phyloP scores from a whole-genome alignment of 1,140 invertebrate species.

The Drosophila athabasca region DNA sequence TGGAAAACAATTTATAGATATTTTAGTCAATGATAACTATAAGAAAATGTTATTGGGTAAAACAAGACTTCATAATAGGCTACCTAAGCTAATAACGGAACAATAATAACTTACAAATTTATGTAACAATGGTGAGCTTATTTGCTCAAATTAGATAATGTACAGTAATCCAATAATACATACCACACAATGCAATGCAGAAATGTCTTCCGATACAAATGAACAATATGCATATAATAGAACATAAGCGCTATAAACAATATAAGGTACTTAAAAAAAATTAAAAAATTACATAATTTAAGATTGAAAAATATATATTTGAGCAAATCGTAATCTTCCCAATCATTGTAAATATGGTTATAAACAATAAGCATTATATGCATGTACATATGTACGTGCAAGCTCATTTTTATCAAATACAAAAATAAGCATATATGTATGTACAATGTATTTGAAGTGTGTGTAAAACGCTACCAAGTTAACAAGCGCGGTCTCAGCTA shows the following conservation, averaged over 20 bases:
- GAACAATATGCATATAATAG: constrained; percentile 19
- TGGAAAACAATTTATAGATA: too few species aligned
- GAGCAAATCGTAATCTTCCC: too few species aligned
- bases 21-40: too few species aligned
- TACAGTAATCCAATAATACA: constrained; percentile 46
- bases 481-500: too few species aligned
- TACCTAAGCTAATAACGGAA: constrained; percentile 5
- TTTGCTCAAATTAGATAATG: constrained; percentile 52
- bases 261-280: background rate
- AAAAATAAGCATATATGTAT: too few species aligned
- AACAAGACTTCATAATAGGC: constrained; percentile 1
- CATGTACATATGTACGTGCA: too few species aligned
- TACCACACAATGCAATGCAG: constrained; percentile 58
- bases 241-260: background rate
- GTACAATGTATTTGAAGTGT: too few species aligned
- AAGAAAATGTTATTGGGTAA: too few species aligned
- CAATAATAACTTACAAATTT: constrained; percentile 16
- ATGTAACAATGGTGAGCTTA: constrained; percentile 44
- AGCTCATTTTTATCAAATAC: too few species aligned
- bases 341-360: too few species aligned
- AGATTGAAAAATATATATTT: background rate
- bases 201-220: constrained; percentile 60
- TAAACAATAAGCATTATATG: too few species aligned
- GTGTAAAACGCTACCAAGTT: too few species aligned
- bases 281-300: background rate